Evolutionary conservation across 1,140 invertebrate genomes (phyloP), one percentile per base, ranked within the genome.

Genomic region (Anastrepha ludens): DNA sequence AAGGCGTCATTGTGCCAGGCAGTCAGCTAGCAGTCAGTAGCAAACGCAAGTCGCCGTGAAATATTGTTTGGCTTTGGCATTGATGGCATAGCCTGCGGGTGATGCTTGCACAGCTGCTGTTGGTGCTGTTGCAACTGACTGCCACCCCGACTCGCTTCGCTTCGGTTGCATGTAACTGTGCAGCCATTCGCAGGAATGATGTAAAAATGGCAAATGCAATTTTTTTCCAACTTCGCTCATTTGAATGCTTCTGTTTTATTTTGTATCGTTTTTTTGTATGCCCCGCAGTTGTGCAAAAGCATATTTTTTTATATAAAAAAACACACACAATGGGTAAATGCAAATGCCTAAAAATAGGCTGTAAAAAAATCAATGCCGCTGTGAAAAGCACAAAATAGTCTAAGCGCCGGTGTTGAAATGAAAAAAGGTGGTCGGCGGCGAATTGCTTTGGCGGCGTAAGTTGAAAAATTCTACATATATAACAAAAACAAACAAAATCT

Each of bases 1-100:
- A 11, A 62, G 60, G 60, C 6, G 9, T 62, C 9, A 67, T 7
- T 67, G 29, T 6, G 47, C 11, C 74, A 20, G 47, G n/a, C 74
- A 29, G 74, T 13, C 44, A 74, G 70, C n/a, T 29, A 13, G n/a
- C 74, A 78, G 70, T 81, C 20, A 55, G 11, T 7, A 17, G 44
- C 74, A 55, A 55, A 55, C 47, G 74, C 74, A 44, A n/a, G 74
- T 55, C 29, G 17, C 74, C 74, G 47, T 81, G 74, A 81, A 81
- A 81, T 81, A 55, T 55, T 81, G 7, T 81, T 55, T 58, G 74
- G 74, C 74, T 81, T 81, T 81, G 74, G 74, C 74, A 81, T 81
- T 81, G 74, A 58, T 81, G 44, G 74, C 74, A 9, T 55, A 55
- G 47, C 15, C n/a, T 41, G 20, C n/a, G 47, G n/a, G 8, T n/a